Percentiles rank a stretch among this genome's conserved stretches.
Evolutionary conservation across 2,888 invertebrate species (phyloP).

Genomic region (Microctonus brassicae): DNA sequence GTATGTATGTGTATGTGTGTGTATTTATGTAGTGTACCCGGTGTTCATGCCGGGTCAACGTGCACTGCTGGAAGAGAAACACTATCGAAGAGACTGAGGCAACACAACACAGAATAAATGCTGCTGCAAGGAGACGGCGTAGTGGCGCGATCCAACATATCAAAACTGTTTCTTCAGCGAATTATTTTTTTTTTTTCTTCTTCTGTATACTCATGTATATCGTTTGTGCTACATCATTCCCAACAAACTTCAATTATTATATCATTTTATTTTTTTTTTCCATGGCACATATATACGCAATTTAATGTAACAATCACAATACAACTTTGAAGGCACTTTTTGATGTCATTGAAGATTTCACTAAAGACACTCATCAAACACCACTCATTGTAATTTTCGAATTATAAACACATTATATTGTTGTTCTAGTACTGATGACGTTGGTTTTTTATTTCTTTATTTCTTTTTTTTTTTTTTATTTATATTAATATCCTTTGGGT

Average conservation of each 20-base stretch:
- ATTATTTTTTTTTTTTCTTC: constrained; percentile 12
- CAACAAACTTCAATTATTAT: not conserved
- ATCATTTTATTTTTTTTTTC: constrained; percentile 2
- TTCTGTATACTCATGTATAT: not conserved
- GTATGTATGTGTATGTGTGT: no score
- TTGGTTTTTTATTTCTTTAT: no score
- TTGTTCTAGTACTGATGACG: no score
- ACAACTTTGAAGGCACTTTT: not conserved
- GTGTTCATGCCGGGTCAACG: constrained; percentile 46
- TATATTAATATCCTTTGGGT: no score
- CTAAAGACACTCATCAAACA: not conserved
- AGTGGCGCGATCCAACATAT: constrained; percentile 32
- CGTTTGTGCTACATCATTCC: not conserved
- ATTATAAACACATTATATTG: no score
- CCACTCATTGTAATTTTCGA: no score
- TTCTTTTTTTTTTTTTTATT: no score
- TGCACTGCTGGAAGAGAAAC: constrained; percentile 44
- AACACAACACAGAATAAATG: constrained; percentile 12
- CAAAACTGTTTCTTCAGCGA: not conserved
- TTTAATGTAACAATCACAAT: not conserved
- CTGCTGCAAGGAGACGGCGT: constrained; percentile 37
- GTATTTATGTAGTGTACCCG: constrained; percentile 37
- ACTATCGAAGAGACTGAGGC: constrained; percentile 29
- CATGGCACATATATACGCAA: not conserved
- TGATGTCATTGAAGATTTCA: not conserved